Evolutionary conservation across 2,113 vertebrate species (phyloP).

Genomic region (Gambusia holbrooki): DNA sequence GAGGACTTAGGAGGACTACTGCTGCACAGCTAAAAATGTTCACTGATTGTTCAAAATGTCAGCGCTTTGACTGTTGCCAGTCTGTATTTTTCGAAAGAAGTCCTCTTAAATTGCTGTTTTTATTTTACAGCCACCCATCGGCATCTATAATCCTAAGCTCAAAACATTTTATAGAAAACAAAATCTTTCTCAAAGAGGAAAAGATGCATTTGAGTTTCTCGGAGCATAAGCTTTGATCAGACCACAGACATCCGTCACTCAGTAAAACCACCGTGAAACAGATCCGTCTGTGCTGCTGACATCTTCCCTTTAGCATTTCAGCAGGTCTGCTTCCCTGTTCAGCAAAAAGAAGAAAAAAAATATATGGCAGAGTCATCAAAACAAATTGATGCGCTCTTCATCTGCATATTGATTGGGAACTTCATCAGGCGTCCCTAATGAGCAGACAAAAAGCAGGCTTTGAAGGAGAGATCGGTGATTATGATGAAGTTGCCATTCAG

Average conservation of each 20-base stretch:
- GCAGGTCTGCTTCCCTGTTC: slow-evolving; percentile 10
- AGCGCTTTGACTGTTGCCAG: neutral
- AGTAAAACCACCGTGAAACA: neutral
- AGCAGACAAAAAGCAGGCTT: slow-evolving; percentile 58
- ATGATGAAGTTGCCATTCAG: slow-evolving; percentile 71
- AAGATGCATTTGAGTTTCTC: neutral
- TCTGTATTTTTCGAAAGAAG: neutral
- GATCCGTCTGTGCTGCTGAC: slow-evolving; percentile 35
- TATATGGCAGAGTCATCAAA: slow-evolving; percentile 55
- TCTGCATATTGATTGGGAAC: slow-evolving; percentile 82
- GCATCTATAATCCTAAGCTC: neutral
- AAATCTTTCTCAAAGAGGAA: neutral
- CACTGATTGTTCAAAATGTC: neutral
- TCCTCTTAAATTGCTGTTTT: neutral
- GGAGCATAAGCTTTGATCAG: slow-evolving; percentile 9
- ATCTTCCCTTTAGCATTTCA: slow-evolving; percentile 38
- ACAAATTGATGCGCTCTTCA: slow-evolving; percentile 73
- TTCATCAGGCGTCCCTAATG: slow-evolving; percentile 79
- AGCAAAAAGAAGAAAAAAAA: slow-evolving; percentile 1
- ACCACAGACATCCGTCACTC: neutral
- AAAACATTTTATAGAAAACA: slow-evolving; percentile 4
- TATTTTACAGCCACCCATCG: neutral
- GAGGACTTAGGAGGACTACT: no score
- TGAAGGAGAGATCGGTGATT: slow-evolving; percentile 72
- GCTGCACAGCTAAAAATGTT: neutral